phyloP scores from a whole-genome alignment of 2,888 invertebrate genomes.

The Nebria salina region DNA sequence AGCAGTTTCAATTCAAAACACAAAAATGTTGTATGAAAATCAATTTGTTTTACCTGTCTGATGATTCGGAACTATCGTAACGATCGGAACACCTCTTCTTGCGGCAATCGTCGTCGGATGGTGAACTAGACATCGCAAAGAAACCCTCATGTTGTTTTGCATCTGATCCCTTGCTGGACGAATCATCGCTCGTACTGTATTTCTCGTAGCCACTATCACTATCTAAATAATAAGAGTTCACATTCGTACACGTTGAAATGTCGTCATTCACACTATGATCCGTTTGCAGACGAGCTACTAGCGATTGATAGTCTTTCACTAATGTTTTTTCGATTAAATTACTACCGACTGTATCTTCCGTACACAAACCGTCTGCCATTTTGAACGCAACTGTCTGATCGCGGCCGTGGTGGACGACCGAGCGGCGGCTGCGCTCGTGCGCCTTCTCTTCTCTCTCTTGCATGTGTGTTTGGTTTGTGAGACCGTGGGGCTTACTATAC shows the following conservation, averaged over 20 bases:
- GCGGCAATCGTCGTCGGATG: conserved; percentile 68
- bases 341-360: conserved; percentile 69
- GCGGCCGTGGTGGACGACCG: conserved; percentile 60
- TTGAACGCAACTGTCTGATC: conserved; percentile 72
- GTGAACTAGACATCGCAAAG: conserved; percentile 54
- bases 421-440: conserved; percentile 13
- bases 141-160: conserved; percentile 57
- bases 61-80: conserved; percentile 93
- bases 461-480: neutral
- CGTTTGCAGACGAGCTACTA: conserved; percentile 56
- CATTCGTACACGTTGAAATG: conserved; percentile 64
- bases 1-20: neutral
- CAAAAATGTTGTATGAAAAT: conserved; percentile 39
- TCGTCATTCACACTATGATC: conserved; percentile 65
- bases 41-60: conserved; percentile 80
- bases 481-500: conserved; percentile 64
- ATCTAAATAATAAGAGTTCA: conserved; percentile 61
- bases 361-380: conserved; percentile 84
- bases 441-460: conserved; percentile 4
- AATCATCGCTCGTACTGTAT: conserved; percentile 55
- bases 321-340: conserved; percentile 68
- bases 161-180: conserved; percentile 53
- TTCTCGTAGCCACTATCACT: conserved; percentile 60
- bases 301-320: conserved; percentile 67
- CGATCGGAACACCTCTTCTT: conserved; percentile 90